phyloP scores from a whole-genome alignment of 2,888 invertebrate species.

The Omphaloscelis lunosa region DNA sequence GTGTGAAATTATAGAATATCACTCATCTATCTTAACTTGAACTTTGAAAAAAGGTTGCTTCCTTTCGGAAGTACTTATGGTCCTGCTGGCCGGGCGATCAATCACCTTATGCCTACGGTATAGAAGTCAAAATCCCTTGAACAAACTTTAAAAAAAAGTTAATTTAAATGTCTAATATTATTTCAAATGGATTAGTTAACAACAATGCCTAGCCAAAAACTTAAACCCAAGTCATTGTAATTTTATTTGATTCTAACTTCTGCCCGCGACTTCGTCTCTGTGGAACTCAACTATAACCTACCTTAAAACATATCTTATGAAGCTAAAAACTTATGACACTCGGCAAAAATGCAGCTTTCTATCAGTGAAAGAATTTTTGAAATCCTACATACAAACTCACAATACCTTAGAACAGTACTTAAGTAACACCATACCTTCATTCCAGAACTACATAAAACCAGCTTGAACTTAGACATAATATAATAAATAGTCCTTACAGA shows the following conservation, averaged over 20 bases:
- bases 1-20: no score
- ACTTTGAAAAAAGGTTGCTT: no score
- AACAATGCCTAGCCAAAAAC: not conserved
- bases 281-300: not conserved
- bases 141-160: no score
- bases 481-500: not conserved
- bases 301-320: not conserved
- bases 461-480: conserved; percentile 11
- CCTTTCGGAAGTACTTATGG: no score
- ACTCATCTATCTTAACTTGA: no score
- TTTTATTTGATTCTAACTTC: not conserved
- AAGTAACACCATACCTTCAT: not conserved
- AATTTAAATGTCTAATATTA: no score
- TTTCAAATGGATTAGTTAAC: not conserved
- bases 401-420: no score
- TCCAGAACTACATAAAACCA: not conserved
- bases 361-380: not conserved
- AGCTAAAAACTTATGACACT: not conserved
- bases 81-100: no score
- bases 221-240: not conserved
- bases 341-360: not conserved
- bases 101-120: no score
- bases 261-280: not conserved
- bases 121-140: no score
- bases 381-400: not conserved